A percentile compares a stretch with the other conserved stretches of the same genome.
These are phyloP conservation scores for Sebastes flavidus DNA, from an alignment of 2,797 vertebrate genomes.

Conservation along the genomic window DNA sequence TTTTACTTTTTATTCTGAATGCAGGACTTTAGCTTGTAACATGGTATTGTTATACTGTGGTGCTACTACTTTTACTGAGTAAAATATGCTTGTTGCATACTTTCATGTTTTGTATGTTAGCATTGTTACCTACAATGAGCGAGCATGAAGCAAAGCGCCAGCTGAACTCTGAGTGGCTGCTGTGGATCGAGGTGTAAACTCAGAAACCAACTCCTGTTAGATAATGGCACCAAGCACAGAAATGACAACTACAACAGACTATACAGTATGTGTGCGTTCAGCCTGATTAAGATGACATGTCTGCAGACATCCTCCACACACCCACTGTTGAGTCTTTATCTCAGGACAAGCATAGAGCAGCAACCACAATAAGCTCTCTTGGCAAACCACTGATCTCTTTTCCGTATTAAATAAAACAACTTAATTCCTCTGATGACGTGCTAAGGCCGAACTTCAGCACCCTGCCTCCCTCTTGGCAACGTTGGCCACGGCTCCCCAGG, in stretches of 20 bases:
- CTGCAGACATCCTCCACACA: neutral
- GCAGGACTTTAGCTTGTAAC: too few species aligned
- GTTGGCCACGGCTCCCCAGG: neutral
- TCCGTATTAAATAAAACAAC: conserved; percentile 40
- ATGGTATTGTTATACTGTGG: too few species aligned
- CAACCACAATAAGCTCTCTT: conserved; percentile 6
- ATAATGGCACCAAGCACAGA: neutral
- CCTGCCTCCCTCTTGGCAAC: conserved; percentile 15
- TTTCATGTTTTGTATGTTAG: neutral
- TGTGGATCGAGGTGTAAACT: neutral
- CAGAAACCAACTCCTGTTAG: neutral
- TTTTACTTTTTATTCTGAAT: too few species aligned
- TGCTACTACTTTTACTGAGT: too few species aligned
- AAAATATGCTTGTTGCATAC: neutral
- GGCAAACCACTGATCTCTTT: conserved; percentile 15
- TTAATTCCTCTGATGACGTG: conserved; percentile 42
- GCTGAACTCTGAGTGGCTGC: neutral
- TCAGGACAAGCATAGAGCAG: neutral
- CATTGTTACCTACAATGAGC: neutral
- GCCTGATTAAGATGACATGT: neutral
- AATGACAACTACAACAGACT: neutral
- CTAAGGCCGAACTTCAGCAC: conserved; percentile 7
- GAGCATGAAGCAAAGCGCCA: neutral
- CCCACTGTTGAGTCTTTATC: neutral
- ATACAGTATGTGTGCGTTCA: neutral